Evolutionary conservation across 2,888 invertebrate species (phyloP), one percentile per base, ranked within the genome.

Genomic region (Baronia brevicornis): DNA sequence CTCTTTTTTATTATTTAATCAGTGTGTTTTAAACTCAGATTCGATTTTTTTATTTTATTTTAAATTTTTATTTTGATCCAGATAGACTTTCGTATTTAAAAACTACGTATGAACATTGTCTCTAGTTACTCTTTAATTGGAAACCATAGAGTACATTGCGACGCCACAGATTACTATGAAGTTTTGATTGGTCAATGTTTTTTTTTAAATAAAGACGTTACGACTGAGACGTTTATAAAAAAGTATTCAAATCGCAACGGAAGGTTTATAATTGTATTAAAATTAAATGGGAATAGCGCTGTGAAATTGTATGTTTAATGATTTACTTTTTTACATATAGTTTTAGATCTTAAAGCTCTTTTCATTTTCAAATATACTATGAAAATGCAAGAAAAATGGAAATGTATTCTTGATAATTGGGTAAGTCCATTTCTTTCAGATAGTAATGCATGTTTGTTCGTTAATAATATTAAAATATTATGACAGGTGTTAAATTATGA

Each of bases 321-420:
- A 28, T 28, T 23, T 19, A 24, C 14, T 28, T 15, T 25, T 25
- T 25, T 5, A 8, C 25, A 8, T 25, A 25, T 14, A 25, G 4
- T n/a, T 5, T 19, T 7, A 11, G 6, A 2, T 14, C 17, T 3
- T 3, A 7, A 13, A 24, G 8, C 12, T 31, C 18, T 9, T 11
- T 15, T 5, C 25, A 36, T 11, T 26, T n/a, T n/a, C n/a, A 39
- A 39, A 39, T 28, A 44, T 28, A 32, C 36, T 23, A 33, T 34
- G 45, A 69, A 41, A 49, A 78, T 80, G 80, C 57, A 75, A 46
- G 59, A 60, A 28, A 78, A 74, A 58, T 84, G 84, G 84, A 80
- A 75, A 59, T 51, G 28, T 39, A 79, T 84, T 46, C 58, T 84
- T 36, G 58, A 49, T 38, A 80, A 80, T 51, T 84, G 84, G 84